A percentile compares a stretch with the other conserved stretches of the same genome.
Conservation (phyloP, 2,797 vertebrate genomes). For the Austrolebias charrua region DNA sequence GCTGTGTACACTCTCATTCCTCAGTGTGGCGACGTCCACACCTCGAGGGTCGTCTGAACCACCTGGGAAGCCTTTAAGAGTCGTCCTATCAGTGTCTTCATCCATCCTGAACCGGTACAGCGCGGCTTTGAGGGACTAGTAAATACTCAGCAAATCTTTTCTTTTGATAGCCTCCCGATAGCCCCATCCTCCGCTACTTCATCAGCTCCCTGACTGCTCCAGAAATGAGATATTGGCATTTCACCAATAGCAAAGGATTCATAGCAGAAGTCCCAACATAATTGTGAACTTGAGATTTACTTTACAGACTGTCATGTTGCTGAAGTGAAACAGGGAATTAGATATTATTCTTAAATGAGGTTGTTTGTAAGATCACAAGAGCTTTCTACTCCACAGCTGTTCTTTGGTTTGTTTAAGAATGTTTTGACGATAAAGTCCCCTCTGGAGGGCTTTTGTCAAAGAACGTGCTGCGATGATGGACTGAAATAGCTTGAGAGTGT, state of each 20-base stretch:
- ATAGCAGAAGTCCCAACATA: slow-evolving; percentile 14
- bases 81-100: slow-evolving; percentile 45
- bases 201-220: slow-evolving; percentile 51
- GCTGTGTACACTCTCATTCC: slow-evolving; percentile 25
- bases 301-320: slow-evolving; percentile 9
- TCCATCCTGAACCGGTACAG: slow-evolving; percentile 36
- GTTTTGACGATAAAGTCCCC: slow-evolving; percentile 36
- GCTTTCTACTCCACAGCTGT: slow-evolving; percentile 23
- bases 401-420: slow-evolving; percentile 41
- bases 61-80: slow-evolving; percentile 48
- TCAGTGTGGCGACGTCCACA: slow-evolving; percentile 6
- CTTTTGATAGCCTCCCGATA: slow-evolving; percentile 26
- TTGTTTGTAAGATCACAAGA: slow-evolving; percentile 14
- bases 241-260: slow-evolving; percentile 24
- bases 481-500: slow-evolving; percentile 30
- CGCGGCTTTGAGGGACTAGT: slow-evolving; percentile 45
- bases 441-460: slow-evolving; percentile 37
- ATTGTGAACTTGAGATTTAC: slow-evolving; percentile 22
- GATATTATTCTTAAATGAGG: slow-evolving; percentile 5
- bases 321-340: slow-evolving; percentile 1
- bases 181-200: slow-evolving; percentile 30
- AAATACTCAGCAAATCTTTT: slow-evolving; percentile 44
- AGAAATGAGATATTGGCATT: slow-evolving; percentile 66
- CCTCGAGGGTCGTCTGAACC: slow-evolving; percentile 25
- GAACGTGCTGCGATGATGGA: slow-evolving; percentile 33